Conservation (phyloP, 2,888 invertebrate genomes). For the Odontothrips loti region DNA sequence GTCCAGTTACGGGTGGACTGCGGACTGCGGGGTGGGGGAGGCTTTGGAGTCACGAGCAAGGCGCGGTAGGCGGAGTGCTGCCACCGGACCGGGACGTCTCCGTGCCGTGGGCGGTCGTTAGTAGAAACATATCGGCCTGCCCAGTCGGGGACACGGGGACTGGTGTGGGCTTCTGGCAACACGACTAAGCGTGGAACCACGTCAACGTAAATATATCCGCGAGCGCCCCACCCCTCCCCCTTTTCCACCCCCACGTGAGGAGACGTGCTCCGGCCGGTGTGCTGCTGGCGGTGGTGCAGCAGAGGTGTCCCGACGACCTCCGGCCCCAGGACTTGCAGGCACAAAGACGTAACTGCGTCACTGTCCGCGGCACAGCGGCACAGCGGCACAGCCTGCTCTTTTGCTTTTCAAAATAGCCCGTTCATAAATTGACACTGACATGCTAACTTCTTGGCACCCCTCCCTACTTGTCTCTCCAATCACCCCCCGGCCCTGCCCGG, state of each 20-base stretch:
- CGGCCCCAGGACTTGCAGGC: not conserved
- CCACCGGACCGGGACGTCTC: too few species aligned
- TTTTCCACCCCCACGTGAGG: not conserved
- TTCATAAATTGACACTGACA: conserved; percentile 25
- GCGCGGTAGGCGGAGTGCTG: too few species aligned
- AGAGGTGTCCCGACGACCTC: too few species aligned
- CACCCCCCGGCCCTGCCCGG: not conserved
- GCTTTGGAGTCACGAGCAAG: too few species aligned
- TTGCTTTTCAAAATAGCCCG: conserved; percentile 14
- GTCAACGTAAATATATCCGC: not conserved
- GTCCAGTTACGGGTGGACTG: too few species aligned
- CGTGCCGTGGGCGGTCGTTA: too few species aligned
- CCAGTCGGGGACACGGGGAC: too few species aligned
- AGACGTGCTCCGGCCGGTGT: not conserved
- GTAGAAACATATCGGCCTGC: too few species aligned
- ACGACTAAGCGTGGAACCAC: too few species aligned
- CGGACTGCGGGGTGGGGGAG: too few species aligned
- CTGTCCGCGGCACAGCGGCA: not conserved
- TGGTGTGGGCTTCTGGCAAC: too few species aligned
- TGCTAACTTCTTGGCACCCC: conserved; percentile 18
- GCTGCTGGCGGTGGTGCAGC: too few species aligned
- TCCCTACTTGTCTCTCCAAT: not conserved
- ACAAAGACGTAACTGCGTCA: not conserved
- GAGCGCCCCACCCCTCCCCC: not conserved
- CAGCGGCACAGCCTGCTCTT: not conserved